A percentile compares a stretch with the other conserved stretches of the same genome.
Evolutionary conservation across 2,113 vertebrate genomes (phyloP).

Genomic region (Stigmatopora argus): DNA sequence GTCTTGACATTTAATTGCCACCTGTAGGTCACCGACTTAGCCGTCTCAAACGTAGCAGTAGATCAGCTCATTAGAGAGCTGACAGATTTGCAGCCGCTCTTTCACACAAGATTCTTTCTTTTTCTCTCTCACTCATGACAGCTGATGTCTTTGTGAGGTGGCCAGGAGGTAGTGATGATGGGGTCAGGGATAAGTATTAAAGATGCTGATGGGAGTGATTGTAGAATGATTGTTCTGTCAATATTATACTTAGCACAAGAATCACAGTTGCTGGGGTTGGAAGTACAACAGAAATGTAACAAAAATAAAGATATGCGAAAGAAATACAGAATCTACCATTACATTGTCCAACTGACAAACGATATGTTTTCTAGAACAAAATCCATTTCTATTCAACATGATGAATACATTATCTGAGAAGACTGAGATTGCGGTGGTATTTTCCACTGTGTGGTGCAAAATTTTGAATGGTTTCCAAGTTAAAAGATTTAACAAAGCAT

Average conservation of each 20-base stretch:
- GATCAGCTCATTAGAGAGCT: constrained; percentile 57
- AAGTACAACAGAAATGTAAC: constrained; percentile 29
- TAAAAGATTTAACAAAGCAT: too few relatives aligned
- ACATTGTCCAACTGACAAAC: neutral
- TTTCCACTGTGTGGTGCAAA: too few relatives aligned
- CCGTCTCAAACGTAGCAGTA: constrained; percentile 58
- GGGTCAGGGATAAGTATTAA: constrained; percentile 68
- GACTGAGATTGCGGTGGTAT: too few relatives aligned
- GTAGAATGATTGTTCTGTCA: constrained; percentile 65
- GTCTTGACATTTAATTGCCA: constrained; percentile 71
- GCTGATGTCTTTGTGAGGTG: constrained; percentile 51
- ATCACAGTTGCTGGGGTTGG: constrained; percentile 51
- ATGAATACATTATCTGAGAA: too few relatives aligned
- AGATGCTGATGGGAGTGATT: constrained; percentile 67
- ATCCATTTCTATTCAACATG: too few relatives aligned
- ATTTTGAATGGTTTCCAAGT: too few relatives aligned
- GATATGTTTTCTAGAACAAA: neutral
- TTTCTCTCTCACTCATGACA: constrained; percentile 31
- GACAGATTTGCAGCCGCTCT: constrained; percentile 47
- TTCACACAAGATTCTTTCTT: constrained; percentile 16
- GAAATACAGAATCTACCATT: neutral
- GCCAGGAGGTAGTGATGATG: constrained; percentile 51
- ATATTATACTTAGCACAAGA: constrained; percentile 60
- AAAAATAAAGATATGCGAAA: neutral
- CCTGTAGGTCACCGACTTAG: constrained; percentile 60